Conservation (phyloP, 2,113 vertebrate genomes). For the Chamaea fasciata region DNA sequence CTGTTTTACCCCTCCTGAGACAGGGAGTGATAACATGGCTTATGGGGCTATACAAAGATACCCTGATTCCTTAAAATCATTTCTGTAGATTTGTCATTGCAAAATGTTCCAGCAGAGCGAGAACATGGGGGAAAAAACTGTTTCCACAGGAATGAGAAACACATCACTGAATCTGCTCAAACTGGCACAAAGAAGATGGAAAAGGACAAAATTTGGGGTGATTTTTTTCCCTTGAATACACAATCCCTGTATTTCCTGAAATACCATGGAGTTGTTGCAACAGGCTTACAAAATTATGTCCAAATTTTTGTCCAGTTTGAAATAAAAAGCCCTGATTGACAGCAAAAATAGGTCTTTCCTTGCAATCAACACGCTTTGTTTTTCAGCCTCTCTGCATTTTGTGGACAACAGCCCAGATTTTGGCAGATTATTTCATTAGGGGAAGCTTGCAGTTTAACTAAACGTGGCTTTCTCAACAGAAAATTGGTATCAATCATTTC, state of each 20-base stretch:
- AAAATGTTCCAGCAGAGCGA: not conserved
- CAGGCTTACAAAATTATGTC: not conserved
- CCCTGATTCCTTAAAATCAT: not conserved
- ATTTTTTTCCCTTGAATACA: not conserved
- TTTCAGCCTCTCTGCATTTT: constrained; percentile 15
- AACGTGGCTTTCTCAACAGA: not conserved
- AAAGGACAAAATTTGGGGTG: not conserved
- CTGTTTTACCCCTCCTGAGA: not conserved
- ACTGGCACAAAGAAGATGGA: not conserved
- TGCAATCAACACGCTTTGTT: constrained; percentile 43
- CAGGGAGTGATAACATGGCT: not conserved
- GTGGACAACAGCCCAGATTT: constrained; percentile 47
- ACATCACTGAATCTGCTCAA: not conserved
- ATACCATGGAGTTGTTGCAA: not conserved
- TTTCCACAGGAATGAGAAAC: not conserved
- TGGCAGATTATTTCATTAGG: constrained; percentile 42
- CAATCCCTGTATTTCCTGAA: not conserved
- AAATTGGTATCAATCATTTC: constrained; percentile 20
- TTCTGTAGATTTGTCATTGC: not conserved
- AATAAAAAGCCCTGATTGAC: constrained; percentile 41
- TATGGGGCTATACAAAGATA: not conserved
- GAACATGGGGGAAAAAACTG: accelerated
- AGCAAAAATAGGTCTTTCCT: constrained; percentile 31
- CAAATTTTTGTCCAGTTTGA: constrained; percentile 17
- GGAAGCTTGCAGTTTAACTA: constrained; percentile 13